These are phyloP conservation scores for Barypeithes pellucidus DNA, from an alignment of 2,888 invertebrate genomes.

Conservation along the genomic window DNA sequence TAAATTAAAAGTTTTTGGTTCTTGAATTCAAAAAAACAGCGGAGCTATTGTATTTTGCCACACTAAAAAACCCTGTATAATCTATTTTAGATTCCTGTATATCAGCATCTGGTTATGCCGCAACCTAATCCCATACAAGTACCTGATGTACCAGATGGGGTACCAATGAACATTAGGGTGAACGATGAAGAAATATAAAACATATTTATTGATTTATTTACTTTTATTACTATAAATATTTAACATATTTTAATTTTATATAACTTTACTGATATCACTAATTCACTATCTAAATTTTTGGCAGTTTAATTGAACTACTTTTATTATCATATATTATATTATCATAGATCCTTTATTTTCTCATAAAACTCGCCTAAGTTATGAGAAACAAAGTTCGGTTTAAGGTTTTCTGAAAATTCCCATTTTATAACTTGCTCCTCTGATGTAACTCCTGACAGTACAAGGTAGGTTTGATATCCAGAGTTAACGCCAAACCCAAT, in stretches of 20 bases:
- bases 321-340: too few relatives aligned
- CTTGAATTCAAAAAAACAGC: too few relatives aligned
- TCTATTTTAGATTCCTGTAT: slow-evolving; percentile 78
- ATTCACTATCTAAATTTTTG: too few relatives aligned
- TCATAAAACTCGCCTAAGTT: slow-evolving; percentile 15
- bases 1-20: too few relatives aligned
- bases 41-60: too few relatives aligned
- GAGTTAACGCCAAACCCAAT: slow-evolving; percentile 24
- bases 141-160: slow-evolving; percentile 39
- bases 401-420: slow-evolving; percentile 9
- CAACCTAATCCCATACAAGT: slow-evolving; percentile 72
- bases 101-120: slow-evolving; percentile 78
- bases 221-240: not conserved
- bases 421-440: slow-evolving; percentile 14
- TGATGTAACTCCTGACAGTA: slow-evolving; percentile 20
- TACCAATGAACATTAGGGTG: slow-evolving; percentile 25
- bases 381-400: not conserved
- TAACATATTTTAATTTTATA: slow-evolving; percentile 9
- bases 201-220: not conserved
- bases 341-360: slow-evolving; percentile 6
- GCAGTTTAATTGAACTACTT: too few relatives aligned
- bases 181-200: slow-evolving; percentile 41
- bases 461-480: slow-evolving; percentile 31
- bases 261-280: not conserved
- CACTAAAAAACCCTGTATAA: slow-evolving; percentile 13